A percentile compares a stretch with the other conserved stretches of the same genome.
phyloP scores from a whole-genome alignment of 2,888 invertebrate genomes.

The Thera britannica region DNA sequence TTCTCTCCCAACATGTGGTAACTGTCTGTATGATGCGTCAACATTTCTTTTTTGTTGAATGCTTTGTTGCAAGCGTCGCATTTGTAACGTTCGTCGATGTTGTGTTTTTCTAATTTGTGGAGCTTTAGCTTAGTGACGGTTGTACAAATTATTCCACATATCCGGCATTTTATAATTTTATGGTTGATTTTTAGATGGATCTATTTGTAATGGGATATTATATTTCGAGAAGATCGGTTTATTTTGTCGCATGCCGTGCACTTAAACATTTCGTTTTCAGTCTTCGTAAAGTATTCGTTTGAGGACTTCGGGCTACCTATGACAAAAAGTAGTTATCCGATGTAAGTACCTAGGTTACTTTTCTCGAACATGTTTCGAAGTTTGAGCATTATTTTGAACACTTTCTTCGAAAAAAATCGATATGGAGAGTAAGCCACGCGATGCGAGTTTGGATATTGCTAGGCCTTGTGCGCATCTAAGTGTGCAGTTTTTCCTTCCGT shows the following conservation, averaged over 20 bases:
- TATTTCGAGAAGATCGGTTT: not conserved
- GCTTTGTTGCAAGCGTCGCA: conserved; percentile 42
- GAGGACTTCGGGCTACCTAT: too few species aligned
- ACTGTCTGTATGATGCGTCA: conserved; percentile 4
- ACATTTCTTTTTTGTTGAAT: conserved; percentile 19
- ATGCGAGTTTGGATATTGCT: too few species aligned
- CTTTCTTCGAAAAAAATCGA: too few species aligned
- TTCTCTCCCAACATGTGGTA: conserved; percentile 31
- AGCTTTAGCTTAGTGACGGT: not conserved
- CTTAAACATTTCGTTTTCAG: not conserved
- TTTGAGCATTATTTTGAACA: too few species aligned
- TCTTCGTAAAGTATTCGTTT: too few species aligned
- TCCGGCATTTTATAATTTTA: not conserved
- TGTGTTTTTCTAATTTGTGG: conserved; percentile 45
- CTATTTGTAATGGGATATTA: too few species aligned
- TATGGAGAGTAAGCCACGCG: too few species aligned
- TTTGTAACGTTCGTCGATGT: conserved; percentile 32
- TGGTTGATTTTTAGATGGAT: not conserved
- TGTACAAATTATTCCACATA: not conserved
- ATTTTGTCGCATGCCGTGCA: not conserved
- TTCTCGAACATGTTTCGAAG: too few species aligned
- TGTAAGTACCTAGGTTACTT: too few species aligned
- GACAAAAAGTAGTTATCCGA: too few species aligned
- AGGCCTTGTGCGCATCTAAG: too few species aligned
- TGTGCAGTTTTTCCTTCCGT: too few species aligned